Percentiles rank a stretch among this genome's conserved stretches.
Evolutionary conservation across 2,888 invertebrate species (phyloP).

Genomic region (Rotaria socialis): DNA sequence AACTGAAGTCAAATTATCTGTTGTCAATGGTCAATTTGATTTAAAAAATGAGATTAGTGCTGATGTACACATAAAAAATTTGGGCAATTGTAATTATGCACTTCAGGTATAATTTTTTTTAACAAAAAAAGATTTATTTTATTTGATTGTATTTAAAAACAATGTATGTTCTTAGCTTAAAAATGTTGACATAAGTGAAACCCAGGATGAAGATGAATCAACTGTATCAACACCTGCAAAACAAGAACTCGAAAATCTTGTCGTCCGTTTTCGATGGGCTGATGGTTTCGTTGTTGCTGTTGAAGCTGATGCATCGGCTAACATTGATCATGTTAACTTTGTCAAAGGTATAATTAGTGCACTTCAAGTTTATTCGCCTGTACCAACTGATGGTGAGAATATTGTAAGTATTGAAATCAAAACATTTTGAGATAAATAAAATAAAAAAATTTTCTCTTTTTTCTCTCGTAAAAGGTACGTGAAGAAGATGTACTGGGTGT

Average conservation of each 20-base stretch:
- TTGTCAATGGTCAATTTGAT: slow-evolving; percentile 16
- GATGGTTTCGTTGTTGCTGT: slow-evolving; percentile 5
- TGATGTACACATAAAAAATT: slow-evolving; percentile 26
- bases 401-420: background rate
- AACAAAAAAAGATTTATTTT: background rate
- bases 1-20: slow-evolving; percentile 20
- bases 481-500: slow-evolving; percentile 37
- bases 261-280: background rate
- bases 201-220: background rate
- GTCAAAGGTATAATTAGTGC: slow-evolving; percentile 8
- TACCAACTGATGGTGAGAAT: background rate
- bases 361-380: slow-evolving; percentile 19
- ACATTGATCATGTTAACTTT: slow-evolving; percentile 6
- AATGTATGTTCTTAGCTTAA: background rate
- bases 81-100: background rate
- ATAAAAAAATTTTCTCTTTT: no score
- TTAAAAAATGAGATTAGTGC: background rate
- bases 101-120: background rate
- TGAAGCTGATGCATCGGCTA: slow-evolving; percentile 13
- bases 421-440: no score
- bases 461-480: background rate
- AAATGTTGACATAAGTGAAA: slow-evolving; percentile 8
- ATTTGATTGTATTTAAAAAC: background rate
- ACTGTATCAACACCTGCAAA: background rate
- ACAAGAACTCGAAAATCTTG: slow-evolving; percentile 13